A percentile compares a stretch with the other conserved stretches of the same genome.
These are phyloP conservation scores for Pseudomyrmex cubaensis DNA, from an alignment of 1,140 invertebrate species.

Conservation along the genomic window DNA sequence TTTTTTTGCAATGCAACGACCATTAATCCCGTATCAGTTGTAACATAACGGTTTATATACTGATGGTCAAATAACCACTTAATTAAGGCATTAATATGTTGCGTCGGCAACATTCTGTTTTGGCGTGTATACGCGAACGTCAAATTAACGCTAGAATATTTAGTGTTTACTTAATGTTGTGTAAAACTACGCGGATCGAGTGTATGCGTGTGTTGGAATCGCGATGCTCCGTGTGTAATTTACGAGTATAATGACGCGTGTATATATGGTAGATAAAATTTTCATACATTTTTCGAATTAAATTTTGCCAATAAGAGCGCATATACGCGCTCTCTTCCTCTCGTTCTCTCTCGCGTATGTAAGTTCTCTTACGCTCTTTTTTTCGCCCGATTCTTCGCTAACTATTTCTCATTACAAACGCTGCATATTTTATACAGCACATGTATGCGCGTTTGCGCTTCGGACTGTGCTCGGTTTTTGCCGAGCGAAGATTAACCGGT, in stretches of 20 bases:
- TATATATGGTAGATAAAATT: slow-evolving; percentile 35
- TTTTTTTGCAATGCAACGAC: background rate
- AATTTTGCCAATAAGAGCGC: slow-evolving; percentile 47
- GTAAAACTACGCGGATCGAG: slow-evolving; percentile 12
- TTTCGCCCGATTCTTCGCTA: background rate
- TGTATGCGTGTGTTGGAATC: background rate
- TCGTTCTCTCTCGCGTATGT: no score
- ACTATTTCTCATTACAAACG: slow-evolving; percentile 40
- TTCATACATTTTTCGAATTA: slow-evolving; percentile 26
- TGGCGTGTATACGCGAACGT: background rate
- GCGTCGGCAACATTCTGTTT: slow-evolving; percentile 4
- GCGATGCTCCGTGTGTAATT: no score
- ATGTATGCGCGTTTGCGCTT: slow-evolving; percentile 27
- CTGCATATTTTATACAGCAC: slow-evolving; percentile 40
- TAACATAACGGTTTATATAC: background rate
- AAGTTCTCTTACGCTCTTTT: no score
- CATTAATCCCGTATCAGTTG: background rate
- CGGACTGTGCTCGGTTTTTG: slow-evolving; percentile 10
- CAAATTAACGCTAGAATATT: background rate
- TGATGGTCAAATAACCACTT: slow-evolving; percentile 40
- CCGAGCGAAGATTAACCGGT: slow-evolving; percentile 27
- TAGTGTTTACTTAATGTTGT: background rate
- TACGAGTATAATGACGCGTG: slow-evolving; percentile 22
- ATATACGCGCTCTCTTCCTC: background rate
- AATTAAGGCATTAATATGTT: slow-evolving; percentile 44